Evolutionary conservation across 2,888 invertebrate genomes (phyloP), one percentile per base, ranked within the genome.

Genomic region (Ditula angustiorana): DNA sequence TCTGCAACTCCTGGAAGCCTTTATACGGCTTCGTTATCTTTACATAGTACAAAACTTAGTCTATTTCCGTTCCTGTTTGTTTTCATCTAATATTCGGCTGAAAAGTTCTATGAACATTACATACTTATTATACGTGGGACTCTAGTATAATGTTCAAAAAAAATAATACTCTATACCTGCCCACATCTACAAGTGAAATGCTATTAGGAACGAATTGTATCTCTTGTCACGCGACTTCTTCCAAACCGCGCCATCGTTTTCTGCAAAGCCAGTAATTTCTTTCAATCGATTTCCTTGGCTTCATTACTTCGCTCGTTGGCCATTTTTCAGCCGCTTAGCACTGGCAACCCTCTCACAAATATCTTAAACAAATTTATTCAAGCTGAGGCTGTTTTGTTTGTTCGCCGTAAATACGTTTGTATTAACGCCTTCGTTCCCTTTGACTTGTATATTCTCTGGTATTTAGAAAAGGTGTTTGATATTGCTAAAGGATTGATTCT

Each of bases 281-380:
- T 50, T 41, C 41, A 44, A 61, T 52, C 24, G 60, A 61, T 61
- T 52, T 8, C 41, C 35, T 23, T 44, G 50, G 30, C 41, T 50
- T 52, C 30, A 44, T 60, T 60, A 52, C 60, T 23, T 16, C 16
- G 37, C 30, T 30, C 13, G 7, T 5, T 30, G 24, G 53, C 61
- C 46, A 44, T 53, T 61, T 61, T 46, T 55, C 46, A 46, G 53
- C 30, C 61, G 26, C 19, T 61, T 61, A 53, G 24, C 3, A 28
- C 35, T 35, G 53, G 35, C 61, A 61, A 61, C 61, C 52, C 61
- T 52, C 55, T 46, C 35, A 37, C 46, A 35, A 61, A 61, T 47
- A 47, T 61, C 61, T 55, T 35, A 47, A 46, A 55, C 61, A 61
- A 61, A 55, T 61, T 61, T 61, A 61, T 61, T 61, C 35, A 47